phyloP scores from a whole-genome alignment of 1,140 invertebrate genomes.

The Diachasmimorpha longicaudata region DNA sequence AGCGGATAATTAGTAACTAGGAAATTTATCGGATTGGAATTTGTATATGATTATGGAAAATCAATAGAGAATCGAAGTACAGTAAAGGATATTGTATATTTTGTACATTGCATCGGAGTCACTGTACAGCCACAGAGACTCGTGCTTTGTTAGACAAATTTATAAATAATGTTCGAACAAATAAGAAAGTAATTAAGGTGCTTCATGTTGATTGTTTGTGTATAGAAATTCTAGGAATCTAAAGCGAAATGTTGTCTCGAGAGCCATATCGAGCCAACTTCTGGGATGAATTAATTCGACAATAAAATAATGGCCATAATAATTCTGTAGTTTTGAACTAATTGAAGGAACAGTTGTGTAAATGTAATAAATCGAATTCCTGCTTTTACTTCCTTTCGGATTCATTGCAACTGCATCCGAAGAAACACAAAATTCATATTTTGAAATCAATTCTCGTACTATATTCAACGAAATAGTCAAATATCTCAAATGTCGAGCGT shows the following conservation, averaged over 20 bases:
- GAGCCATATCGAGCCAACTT: conserved; percentile 53
- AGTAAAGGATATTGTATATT: conserved; percentile 40
- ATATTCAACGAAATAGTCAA: too few relatives aligned
- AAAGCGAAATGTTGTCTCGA: conserved; percentile 39
- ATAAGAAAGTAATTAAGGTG: conserved; percentile 9
- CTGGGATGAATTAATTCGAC: not conserved
- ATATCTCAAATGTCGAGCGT: too few relatives aligned
- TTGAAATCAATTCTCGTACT: too few relatives aligned
- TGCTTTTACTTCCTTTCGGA: too few relatives aligned
- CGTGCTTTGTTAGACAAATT: conserved; percentile 45
- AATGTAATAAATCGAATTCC: too few relatives aligned
- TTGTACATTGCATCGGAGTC: conserved; percentile 56
- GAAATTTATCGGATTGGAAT: too few relatives aligned
- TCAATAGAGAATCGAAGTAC: not conserved
- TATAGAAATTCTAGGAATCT: not conserved
- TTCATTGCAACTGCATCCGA: too few relatives aligned
- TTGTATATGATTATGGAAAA: too few relatives aligned
- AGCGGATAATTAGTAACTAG: too few relatives aligned
- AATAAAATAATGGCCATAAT: not conserved
- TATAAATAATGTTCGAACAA: not conserved
- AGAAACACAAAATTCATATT: too few relatives aligned
- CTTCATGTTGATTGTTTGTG: not conserved
- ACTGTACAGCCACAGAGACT: conserved; percentile 51
- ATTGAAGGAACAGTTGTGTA: too few relatives aligned
- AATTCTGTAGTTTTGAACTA: too few relatives aligned